Base-by-base conservation (phyloP, 2,113 vertebrate species). In the Phyllostomus hastatus region DNA sequence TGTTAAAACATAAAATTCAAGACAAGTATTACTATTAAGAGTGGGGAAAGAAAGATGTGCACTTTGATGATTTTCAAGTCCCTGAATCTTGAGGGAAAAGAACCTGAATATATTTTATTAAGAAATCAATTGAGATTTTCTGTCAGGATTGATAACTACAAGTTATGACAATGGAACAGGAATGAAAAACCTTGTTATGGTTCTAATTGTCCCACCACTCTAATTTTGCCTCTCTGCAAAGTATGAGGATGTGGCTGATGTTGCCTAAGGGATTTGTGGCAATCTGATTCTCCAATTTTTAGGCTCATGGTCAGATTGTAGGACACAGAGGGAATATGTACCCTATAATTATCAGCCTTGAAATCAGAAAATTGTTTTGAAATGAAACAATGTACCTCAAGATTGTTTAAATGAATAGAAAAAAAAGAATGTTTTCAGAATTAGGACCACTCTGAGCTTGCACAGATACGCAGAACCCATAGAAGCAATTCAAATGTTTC, bases 21-120 rank as follows among this genome's bases (percentile, higher is more conserved):
- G 48, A 38, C 11, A 67, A 96, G 20, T 57, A 4, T 86, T 87
- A 43, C 19, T 85, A 20, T 54, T 67, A 91, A 79, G 41, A 82
- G 4, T 73, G 5, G 16, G 88, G 84, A 59, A 94, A 89, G 43
- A 22, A 96, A 85, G 88, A 33, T 28, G 5, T 84, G 2, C 78
- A 12, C 26, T 91, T 79, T 67, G 59, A 75, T 92, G 9, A 79
- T 84, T 87, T 95, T 93, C 88, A 88, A 88, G 61, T 94, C 81
- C 94, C 35, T 50, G 1, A 46, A 78, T 91, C 48, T 64, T 38
- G 31, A 82, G 59, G 14, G 2, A 20, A 87, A 94, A 57, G 7
- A 95, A 70, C 75, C 9, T 24, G 24, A 92, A 38, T 75, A 24
- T 28, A 11, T 72, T 76, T 85, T 90, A 54, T 54, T 88, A 92